Evolutionary conservation across 2,888 invertebrate genomes (phyloP).

Genomic region (Dugesia japonica): DNA sequence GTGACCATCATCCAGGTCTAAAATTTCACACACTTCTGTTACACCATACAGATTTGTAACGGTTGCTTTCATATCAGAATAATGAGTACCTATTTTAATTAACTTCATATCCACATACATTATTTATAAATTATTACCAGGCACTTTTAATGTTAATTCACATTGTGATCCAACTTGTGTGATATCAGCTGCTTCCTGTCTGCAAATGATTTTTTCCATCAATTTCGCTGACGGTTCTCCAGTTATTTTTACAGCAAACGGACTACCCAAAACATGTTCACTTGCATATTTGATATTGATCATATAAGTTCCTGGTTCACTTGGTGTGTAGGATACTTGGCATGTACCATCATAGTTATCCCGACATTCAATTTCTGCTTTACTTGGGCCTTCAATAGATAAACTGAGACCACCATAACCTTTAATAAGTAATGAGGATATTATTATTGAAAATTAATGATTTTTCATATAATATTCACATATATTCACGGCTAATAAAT

Average conservation of each 20-base stretch:
- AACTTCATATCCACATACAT: too few relatives aligned
- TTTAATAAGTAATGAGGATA: too few relatives aligned
- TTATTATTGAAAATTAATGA: neutral
- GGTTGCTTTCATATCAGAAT: conserved; percentile 75
- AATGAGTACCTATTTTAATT: conserved; percentile 74
- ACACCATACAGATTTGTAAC: conserved; percentile 83
- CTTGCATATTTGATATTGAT: conserved; percentile 83
- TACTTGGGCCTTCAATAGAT: conserved; percentile 92
- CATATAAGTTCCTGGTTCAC: conserved; percentile 90
- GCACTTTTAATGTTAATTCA: conserved; percentile 87
- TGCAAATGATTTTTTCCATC: conserved; percentile 70
- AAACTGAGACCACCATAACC: conserved; percentile 83
- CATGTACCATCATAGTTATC: conserved; percentile 88
- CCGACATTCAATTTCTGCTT: conserved; percentile 82
- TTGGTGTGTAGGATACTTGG: conserved; percentile 83
- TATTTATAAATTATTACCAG: conserved; percentile 57
- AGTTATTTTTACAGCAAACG: conserved; percentile 62
- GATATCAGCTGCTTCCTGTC: conserved; percentile 72
- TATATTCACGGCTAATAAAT: neutral
- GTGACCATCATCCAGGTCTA: conserved; percentile 57
- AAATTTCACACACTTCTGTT: conserved; percentile 77
- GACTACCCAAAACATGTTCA: conserved; percentile 67
- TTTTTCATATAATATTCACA: too few relatives aligned
- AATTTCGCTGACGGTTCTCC: conserved; percentile 65
- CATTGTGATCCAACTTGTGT: conserved; percentile 90